Percentiles rank a stretch among this genome's conserved stretches.
Conservation (phyloP, 2,113 vertebrate genomes). For the Amblyopsis rosae region DNA sequence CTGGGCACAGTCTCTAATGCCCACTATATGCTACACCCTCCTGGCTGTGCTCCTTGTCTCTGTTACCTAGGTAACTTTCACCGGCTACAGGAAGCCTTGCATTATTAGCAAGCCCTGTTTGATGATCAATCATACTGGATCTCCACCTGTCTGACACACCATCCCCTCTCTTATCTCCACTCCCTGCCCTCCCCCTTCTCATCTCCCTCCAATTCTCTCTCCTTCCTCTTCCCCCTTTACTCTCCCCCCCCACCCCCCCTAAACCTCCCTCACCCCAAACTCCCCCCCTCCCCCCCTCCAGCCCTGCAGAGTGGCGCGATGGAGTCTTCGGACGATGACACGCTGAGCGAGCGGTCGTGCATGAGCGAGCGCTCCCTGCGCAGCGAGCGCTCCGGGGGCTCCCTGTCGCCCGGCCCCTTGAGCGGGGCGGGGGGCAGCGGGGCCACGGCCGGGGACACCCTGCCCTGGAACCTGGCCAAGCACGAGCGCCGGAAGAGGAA, state of each 20-base stretch:
- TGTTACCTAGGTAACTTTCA: no score
- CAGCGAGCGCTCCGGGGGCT: constrained; percentile 92
- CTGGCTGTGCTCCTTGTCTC: no score
- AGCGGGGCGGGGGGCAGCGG: constrained; percentile 78
- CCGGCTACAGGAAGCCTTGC: no score
- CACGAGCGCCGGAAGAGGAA: constrained; percentile 96
- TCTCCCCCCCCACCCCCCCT: constrained; percentile 4
- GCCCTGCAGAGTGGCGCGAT: constrained; percentile 67
- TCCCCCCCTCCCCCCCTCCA: constrained; percentile 23
- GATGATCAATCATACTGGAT: no score
- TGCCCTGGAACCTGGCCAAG: constrained; percentile 96
- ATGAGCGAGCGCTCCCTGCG: constrained; percentile 89
- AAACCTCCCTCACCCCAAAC: no score
- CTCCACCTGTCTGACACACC: no score
- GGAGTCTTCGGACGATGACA: constrained; percentile 98
- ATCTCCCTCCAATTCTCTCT: constrained; percentile 2
- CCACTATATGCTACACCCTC: no score
- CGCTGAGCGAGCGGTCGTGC: constrained; percentile 91
- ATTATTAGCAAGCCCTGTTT: no score
- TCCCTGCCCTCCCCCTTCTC: not conserved
- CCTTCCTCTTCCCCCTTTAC: not conserved
- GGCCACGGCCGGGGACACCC: constrained; percentile 89
- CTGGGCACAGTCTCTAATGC: no score
- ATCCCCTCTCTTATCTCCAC: not conserved
- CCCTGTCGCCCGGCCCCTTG: constrained; percentile 88